phyloP scores from a whole-genome alignment of 2,113 vertebrate genomes.

The Oceanites oceanicus region DNA sequence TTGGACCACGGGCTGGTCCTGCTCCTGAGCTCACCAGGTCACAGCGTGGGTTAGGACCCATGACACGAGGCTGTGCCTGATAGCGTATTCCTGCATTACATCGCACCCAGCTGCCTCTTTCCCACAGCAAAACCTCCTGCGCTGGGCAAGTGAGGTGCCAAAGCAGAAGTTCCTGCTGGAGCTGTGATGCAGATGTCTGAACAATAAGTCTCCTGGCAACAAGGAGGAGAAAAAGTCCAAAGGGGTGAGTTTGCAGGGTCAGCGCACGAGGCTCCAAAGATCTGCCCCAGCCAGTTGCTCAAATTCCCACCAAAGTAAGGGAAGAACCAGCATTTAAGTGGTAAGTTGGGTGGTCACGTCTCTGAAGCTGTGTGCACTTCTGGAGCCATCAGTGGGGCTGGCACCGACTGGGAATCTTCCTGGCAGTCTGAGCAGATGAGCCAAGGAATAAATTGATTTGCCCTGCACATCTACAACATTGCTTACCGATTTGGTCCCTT shows the following conservation, averaged over 20 bases:
- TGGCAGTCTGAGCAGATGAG: neutral
- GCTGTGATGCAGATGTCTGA: neutral
- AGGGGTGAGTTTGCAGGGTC: neutral
- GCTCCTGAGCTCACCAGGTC: neutral
- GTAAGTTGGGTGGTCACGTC: neutral
- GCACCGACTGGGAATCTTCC: neutral
- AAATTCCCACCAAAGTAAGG: neutral
- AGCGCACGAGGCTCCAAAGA: neutral
- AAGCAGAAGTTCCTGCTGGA: neutral
- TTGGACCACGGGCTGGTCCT: neutral
- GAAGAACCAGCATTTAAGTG: neutral
- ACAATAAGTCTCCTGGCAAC: neutral
- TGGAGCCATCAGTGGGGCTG: neutral
- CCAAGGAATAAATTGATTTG: neutral
- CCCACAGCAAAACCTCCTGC: neutral
- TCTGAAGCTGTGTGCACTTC: neutral
- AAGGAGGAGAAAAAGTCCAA: neutral
- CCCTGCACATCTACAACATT: neutral
- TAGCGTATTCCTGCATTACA: fast-evolving
- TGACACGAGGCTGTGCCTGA: fast-evolving
- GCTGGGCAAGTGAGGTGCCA: neutral
- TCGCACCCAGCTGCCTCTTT: neutral
- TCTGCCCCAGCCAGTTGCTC: neutral
- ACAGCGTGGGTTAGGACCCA: neutral
- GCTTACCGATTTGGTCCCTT: neutral